phyloP scores from a whole-genome alignment of 2,797 vertebrate species.

The Limosa lapponica region DNA sequence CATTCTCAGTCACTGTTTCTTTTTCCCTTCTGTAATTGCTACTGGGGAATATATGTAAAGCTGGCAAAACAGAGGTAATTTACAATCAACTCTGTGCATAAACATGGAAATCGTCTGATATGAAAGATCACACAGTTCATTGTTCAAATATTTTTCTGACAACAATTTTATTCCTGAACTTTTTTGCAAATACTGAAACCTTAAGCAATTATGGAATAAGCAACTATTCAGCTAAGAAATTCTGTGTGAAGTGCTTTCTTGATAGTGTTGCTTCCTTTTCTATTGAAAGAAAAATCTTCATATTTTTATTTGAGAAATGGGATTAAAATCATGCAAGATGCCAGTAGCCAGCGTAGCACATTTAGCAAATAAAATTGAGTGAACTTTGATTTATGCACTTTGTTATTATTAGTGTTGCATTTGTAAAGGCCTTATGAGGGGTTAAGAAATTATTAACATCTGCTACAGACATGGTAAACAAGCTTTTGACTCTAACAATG shows the following conservation, averaged over 20 bases:
- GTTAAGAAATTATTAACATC: background rate
- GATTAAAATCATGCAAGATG: background rate
- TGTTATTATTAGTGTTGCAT: background rate
- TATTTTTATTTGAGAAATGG: background rate
- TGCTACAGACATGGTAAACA: background rate
- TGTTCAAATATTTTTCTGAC: background rate
- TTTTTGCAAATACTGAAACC: background rate
- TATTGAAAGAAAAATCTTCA: background rate
- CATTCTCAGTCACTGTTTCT: background rate
- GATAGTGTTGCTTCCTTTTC: background rate
- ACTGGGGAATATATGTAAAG: background rate
- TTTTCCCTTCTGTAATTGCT: background rate
- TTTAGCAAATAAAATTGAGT: background rate
- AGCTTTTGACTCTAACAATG: background rate
- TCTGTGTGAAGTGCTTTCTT: background rate
- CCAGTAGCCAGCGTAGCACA: background rate
- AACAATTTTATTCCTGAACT: background rate
- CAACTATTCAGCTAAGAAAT: background rate
- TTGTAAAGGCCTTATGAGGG: background rate
- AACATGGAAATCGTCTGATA: slow-evolving; percentile 1
- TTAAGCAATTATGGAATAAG: background rate
- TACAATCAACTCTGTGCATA: background rate
- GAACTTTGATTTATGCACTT: background rate
- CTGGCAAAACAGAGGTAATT: background rate
- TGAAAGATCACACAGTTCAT: background rate